phyloP scores from a whole-genome alignment of 2,113 vertebrate species.

The Podocnemis expansa region DNA sequence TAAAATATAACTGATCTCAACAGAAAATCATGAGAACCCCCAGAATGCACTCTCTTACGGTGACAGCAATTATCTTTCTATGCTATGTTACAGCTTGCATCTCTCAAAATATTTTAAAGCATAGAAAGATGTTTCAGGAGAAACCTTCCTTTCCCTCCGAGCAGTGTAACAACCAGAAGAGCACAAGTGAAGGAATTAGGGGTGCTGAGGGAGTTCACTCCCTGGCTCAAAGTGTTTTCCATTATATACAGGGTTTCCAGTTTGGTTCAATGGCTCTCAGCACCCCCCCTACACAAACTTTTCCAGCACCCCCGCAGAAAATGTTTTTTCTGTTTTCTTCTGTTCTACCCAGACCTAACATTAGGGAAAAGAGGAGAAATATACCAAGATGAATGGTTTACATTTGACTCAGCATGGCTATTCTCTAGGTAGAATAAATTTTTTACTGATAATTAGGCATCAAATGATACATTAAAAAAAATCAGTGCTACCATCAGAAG shows the following conservation, averaged over 20 bases:
- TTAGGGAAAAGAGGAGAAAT: constrained; percentile 27
- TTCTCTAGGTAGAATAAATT: constrained; percentile 62
- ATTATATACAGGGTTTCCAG: too few relatives aligned
- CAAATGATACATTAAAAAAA: constrained; percentile 78
- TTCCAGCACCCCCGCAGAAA: neutral
- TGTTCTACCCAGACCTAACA: neutral
- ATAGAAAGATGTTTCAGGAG: neutral
- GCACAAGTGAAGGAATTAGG: too few relatives aligned
- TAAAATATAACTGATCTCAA: neutral
- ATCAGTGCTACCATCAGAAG: constrained; percentile 62
- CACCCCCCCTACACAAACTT: too few relatives aligned
- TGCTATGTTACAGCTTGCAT: neutral
- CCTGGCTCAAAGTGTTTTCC: too few relatives aligned
- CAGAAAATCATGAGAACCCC: neutral
- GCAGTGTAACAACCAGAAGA: constrained; percentile 35
- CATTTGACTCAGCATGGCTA: constrained; percentile 47
- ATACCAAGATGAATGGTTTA: constrained; percentile 51
- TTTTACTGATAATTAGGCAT: constrained; percentile 77
- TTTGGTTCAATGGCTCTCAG: too few relatives aligned
- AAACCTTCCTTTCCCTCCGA: constrained; percentile 46
- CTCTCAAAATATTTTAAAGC: neutral
- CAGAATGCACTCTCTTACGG: neutral
- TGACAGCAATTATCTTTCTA: neutral
- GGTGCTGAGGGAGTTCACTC: neutral
- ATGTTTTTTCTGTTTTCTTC: neutral